Evolutionary conservation across 2,113 vertebrate genomes (phyloP).

Genomic region (Hipposideros armiger): DNA sequence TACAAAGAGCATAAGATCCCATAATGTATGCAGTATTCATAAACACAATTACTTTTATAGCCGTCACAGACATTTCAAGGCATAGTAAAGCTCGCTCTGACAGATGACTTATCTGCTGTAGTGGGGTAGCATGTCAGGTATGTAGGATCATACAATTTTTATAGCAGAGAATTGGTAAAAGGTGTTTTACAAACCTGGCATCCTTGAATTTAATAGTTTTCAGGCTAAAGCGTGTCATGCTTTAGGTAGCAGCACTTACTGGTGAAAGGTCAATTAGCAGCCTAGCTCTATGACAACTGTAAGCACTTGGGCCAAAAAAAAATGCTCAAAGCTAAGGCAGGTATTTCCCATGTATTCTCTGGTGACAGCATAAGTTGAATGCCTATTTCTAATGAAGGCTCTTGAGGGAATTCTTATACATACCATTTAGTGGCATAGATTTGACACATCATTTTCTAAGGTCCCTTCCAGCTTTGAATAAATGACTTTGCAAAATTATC

Average conservation of each 20-base stretch:
- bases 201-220: slow-evolving; percentile 9
- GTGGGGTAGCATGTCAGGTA: background rate
- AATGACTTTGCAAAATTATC: slow-evolving; percentile 15
- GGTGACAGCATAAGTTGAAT: background rate
- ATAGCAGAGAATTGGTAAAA: background rate
- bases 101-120: background rate
- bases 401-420: background rate
- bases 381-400: background rate
- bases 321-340: background rate
- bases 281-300: background rate
- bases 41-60: slow-evolving; percentile 55
- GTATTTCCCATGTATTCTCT: background rate
- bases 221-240: background rate
- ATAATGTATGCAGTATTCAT: background rate
- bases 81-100: background rate
- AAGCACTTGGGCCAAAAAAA: background rate
- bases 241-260: background rate
- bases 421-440: background rate
- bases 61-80: background rate
- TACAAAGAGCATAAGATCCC: slow-evolving; percentile 8
- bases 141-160: background rate
- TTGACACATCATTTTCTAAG: background rate
- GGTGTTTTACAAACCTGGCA: background rate
- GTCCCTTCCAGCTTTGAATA: slow-evolving; percentile 1
- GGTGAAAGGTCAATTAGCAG: background rate